These are phyloP conservation scores for Alviniconcha marisindica DNA, from an alignment of 1,140 invertebrate species.

Conservation along the genomic window DNA sequence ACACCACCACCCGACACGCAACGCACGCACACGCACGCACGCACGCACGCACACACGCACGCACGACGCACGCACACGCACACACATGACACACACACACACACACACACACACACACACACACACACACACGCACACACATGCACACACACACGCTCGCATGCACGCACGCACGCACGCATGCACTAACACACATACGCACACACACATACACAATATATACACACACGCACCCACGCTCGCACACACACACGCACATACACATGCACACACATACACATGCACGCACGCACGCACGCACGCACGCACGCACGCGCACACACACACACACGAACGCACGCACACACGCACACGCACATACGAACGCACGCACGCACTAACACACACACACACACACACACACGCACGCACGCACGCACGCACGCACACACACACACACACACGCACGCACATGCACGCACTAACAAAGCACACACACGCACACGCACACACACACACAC, in stretches of 20 bases:
- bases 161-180: neutral
- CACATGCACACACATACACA: neutral
- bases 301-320: neutral
- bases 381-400: constrained; percentile 18
- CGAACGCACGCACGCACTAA: neutral
- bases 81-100: constrained; percentile 1
- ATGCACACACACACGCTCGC: constrained; percentile 2
- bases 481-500: no score
- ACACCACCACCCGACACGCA: no score
- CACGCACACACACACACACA: constrained; percentile 3
- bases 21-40: constrained; percentile 8
- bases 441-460: neutral
- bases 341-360: neutral
- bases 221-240: neutral
- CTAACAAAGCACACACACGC: no score
- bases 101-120: neutral
- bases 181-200: neutral
- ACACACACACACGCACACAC: neutral
- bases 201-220: neutral
- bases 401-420: neutral
- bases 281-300: neutral
- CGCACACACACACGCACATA: neutral
- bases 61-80: no score
- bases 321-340: neutral
- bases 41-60: neutral